Base-by-base conservation (phyloP, 1,140 invertebrate genomes). In the Listronotus bonariensis region DNA sequence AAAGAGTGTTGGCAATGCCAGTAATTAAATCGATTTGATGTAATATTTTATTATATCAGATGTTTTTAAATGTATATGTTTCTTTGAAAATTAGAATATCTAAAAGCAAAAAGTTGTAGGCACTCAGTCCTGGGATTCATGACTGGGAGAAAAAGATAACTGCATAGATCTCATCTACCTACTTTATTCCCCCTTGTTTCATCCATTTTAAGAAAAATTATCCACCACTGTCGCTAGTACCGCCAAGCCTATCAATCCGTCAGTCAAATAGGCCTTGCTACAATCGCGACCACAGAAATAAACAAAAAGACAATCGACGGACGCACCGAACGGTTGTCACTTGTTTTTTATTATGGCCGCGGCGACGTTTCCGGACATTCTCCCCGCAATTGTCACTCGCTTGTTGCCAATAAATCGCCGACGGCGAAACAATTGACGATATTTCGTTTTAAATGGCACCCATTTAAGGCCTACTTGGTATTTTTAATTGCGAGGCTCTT, bases 301-400 rank as follows among this genome's bases (percentile, higher is more conserved):
- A 53, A 43, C 46, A 41, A 53, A 63, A 48, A 66, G 66, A 73
- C 71, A 69, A 70, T 71, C 71, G 73, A 70, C 68, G 69, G 68
- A 38, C 43, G 43, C 53, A 64, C 18, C 61, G 52, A 64, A 45
- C 43, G 61, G 34, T 64, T 74, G 71, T 73, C 71, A 68, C 70
- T 72, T 65, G 68, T 72, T 73, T 73, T 74, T 74, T 74, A 72
- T 63, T 63, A 54, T 55, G 51, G 51, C 52, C 32, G 59, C 32
- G 59, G 5, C 64, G 72, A 74, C 61, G 68, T 68, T 74, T 74
- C 71, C 72, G 66, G 71, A 74, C 72, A 72, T 74, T 54, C 68
- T 62, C 18, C 51, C 41, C 52, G 71, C 71, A 72, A 72, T 72
- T 71, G 71, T 72, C 71, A 71, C 71, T 73, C 68, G 64, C 51